Evolutionary conservation across 2,888 invertebrate genomes (phyloP), one percentile per base, ranked within the genome.

Genomic region (Nymphalis urticae): DNA sequence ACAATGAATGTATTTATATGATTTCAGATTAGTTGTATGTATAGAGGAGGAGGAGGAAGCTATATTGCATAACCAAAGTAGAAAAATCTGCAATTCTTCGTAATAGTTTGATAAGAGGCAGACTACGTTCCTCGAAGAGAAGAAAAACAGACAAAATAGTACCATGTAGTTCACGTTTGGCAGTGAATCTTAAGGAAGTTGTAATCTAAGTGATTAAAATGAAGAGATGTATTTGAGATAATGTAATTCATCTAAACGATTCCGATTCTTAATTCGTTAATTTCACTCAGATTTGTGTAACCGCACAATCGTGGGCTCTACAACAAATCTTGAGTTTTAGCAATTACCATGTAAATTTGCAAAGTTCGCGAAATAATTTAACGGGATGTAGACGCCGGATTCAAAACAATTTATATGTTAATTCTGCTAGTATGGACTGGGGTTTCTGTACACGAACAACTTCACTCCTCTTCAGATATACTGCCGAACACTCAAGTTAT

Each of bases 361-460:
- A 88, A 92, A 92, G 87, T 92, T 91, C 88, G 84, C 87, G 89
- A 92, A 90, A 92, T 92, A 92, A 92, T 91, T 91, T 90, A 90
- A 85, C 88, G 86, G 87, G 84, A 82, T 87, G 89, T 88, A 88
- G 89, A 88, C 86, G 86, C 75, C 79, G 85, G 89, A 89, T 90
- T 89, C 92, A 90, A 88, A 92, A 92, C 92, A 92, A 92, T 92
- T 92, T 92, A 88, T 92, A 92, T 92, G 92, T 87, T 88, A 92
- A 92, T 92, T 85, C 83, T 74, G 83, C 81, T 88, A 88, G 86
- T 90, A 85, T 88, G 89, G 87, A 86, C 86, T 84, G 81, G 27
- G 78, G 81, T 74, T 80, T 72, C 82, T 79, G 76, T 74, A 74
- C 78, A 73, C 73, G 82, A 80, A 79, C 77, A 78, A 79, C 76